A percentile compares a stretch with the other conserved stretches of the same genome.
Conservation (phyloP, 2,113 vertebrate genomes). For the Xiphias gladius region DNA sequence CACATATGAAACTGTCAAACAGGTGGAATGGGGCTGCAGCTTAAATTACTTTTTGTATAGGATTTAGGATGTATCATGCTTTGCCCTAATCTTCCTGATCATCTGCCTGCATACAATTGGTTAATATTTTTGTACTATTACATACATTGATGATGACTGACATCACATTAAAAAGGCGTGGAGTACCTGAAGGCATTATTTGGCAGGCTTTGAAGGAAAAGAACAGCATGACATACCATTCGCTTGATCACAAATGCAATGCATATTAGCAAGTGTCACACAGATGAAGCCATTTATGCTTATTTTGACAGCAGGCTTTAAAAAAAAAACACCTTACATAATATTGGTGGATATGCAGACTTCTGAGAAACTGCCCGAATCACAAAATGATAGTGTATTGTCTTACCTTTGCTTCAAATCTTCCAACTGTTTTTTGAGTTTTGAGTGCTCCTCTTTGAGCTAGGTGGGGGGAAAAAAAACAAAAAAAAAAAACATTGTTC, state of each 20-base stretch:
- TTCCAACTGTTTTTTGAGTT: conserved; percentile 92
- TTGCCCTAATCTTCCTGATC: neutral
- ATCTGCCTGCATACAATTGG: neutral
- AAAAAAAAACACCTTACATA: neutral
- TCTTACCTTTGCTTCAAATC: conserved; percentile 95
- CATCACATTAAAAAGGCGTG: conserved; percentile 74
- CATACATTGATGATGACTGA: conserved; percentile 22
- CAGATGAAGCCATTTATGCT: conserved; percentile 6
- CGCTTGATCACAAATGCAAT: conserved; percentile 75
- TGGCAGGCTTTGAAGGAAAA: conserved; percentile 90
- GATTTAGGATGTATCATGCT: neutral
- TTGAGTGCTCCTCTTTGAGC: conserved; percentile 92
- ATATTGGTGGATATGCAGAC: neutral
- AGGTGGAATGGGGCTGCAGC: neutral
- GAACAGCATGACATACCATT: conserved; percentile 83
- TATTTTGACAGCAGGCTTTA: neutral
- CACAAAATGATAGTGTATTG: neutral
- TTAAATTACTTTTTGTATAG: neutral
- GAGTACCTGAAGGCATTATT: conserved; percentile 92
- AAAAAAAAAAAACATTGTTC: neutral
- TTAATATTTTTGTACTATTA: neutral
- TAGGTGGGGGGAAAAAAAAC: conserved; percentile 55
- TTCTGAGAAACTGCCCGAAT: neutral
- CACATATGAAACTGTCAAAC: neutral
- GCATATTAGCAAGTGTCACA: conserved; percentile 67